Base-by-base conservation (phyloP, 2,113 vertebrate genomes). In the Oryzias celebensis region DNA sequence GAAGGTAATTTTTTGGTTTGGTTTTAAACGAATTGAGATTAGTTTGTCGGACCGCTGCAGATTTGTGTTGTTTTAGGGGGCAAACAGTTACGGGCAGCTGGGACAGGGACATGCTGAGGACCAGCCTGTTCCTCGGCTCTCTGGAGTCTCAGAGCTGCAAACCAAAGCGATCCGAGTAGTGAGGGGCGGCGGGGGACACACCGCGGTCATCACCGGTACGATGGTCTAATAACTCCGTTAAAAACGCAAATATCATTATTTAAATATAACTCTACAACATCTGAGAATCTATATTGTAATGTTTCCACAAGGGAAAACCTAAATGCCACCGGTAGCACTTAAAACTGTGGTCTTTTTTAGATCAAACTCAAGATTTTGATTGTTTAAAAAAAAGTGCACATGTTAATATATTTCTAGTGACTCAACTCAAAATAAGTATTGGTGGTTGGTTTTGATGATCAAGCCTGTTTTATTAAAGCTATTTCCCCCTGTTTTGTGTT, bases 1-100 rank as follows among this genome's bases (percentile, higher is more conserved):
- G 26, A 5, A 5, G 26, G 26, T 28, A 6, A 28, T 28, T 28
- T 28, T 5, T 28, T 4, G 1, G 1, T 28, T 15, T 44, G 1
- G 6, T 14, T 44, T 4, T 43, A 14, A 17, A 45, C 4, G 3
- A 45, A 45, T 7, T 45, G 15, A 16, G 44, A 16, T 2, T 15
- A 17, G 44, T 48, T 12, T 12, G 4, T 48, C 7, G 10, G 7
- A 18, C 7, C 18, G 2, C 8, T 36, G 36, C 8, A 18, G 23
- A 15, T 3, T 5, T 1, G 15, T 52, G 14, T 58, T 5, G 24
- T 79, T 61, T 46, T 83, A 98, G 96, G 96, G 96, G 65, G 94
- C 96, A 16, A 98, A 98, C 88, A 97, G 95, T 83, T 94, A 94
- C 18, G 96, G 96, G 14, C 96, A 98, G 46, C 94, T 97, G 75